Evolutionary conservation across 2,797 vertebrate species (phyloP).

Genomic region (Rhinichthys osculus): DNA sequence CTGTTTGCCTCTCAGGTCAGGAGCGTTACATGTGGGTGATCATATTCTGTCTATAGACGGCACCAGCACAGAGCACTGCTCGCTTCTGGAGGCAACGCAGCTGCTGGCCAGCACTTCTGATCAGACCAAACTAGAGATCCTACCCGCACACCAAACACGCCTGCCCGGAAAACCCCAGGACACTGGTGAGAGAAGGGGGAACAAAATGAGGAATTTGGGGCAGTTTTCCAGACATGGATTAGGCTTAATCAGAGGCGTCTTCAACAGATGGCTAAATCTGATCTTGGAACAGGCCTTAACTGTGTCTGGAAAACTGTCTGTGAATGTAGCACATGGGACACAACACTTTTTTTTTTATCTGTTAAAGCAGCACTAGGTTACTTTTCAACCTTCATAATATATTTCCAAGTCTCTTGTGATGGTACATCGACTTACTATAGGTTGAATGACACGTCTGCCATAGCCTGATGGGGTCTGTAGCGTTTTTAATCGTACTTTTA

Average conservation of each 20-base stretch:
- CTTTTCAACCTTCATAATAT: no score
- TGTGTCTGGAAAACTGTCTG: slow-evolving; percentile 26
- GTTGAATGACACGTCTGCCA: no score
- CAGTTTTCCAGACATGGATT: background rate
- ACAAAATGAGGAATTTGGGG: no score
- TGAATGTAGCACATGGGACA: background rate
- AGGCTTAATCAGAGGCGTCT: background rate
- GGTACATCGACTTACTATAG: no score
- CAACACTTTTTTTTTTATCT: background rate
- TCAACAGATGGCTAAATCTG: slow-evolving; percentile 2
- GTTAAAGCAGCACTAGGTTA: no score
- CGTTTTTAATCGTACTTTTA: no score
- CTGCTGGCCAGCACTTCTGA: slow-evolving; percentile 89
- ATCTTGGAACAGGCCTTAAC: background rate
- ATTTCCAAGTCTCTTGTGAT: no score
- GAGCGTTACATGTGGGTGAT: slow-evolving; percentile 88
- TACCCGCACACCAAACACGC: slow-evolving; percentile 87
- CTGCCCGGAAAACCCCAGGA: slow-evolving; percentile 87
- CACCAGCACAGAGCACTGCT: slow-evolving; percentile 93
- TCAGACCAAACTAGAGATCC: slow-evolving; percentile 89
- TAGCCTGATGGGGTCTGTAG: no score
- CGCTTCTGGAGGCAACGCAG: slow-evolving; percentile 91
- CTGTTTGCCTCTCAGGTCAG: slow-evolving; percentile 80
- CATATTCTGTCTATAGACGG: slow-evolving; percentile 95
- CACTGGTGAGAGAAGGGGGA: slow-evolving; percentile 80